These are phyloP conservation scores for Harpagifer antarcticus DNA, from an alignment of 2,797 vertebrate species.

Conservation along the genomic window DNA sequence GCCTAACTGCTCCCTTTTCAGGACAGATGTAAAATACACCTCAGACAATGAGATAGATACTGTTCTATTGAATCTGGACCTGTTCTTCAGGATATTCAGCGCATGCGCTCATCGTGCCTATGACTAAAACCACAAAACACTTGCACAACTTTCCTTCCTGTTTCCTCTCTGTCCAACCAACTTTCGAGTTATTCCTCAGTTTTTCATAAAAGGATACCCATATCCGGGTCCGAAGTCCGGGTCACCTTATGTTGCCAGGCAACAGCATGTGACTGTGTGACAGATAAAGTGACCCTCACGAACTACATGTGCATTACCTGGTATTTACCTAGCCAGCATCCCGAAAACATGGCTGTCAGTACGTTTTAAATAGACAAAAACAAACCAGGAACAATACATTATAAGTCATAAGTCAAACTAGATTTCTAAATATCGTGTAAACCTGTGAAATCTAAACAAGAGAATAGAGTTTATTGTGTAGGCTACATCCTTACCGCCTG, in stretches of 20 bases:
- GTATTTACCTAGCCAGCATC: conserved; percentile 17
- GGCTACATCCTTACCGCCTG: conserved; percentile 62
- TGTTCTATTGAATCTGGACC: conserved; percentile 14
- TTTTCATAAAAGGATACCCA: background rate
- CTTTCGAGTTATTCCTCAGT: background rate
- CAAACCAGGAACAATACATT: background rate
- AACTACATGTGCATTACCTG: conserved; percentile 33
- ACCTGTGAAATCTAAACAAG: background rate
- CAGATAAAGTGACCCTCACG: conserved; percentile 31
- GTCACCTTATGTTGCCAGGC: conserved; percentile 41
- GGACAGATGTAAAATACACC: background rate
- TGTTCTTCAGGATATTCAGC: conserved; percentile 29
- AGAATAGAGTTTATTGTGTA: background rate
- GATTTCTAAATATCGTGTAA: rapidly evolving
- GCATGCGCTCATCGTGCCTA: conserved; percentile 27
- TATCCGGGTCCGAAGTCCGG: conserved; percentile 67
- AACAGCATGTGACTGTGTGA: conserved; percentile 63
- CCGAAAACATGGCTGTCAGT: background rate
- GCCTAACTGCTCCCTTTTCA: no score
- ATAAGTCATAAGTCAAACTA: background rate
- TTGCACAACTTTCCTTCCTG: conserved; percentile 20
- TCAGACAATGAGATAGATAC: background rate
- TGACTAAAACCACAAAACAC: conserved; percentile 22
- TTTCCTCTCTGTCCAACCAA: conserved; percentile 5
- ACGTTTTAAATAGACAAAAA: background rate